Evolutionary conservation across 2,113 vertebrate genomes (phyloP).

Genomic region (Pteronura brasiliensis): DNA sequence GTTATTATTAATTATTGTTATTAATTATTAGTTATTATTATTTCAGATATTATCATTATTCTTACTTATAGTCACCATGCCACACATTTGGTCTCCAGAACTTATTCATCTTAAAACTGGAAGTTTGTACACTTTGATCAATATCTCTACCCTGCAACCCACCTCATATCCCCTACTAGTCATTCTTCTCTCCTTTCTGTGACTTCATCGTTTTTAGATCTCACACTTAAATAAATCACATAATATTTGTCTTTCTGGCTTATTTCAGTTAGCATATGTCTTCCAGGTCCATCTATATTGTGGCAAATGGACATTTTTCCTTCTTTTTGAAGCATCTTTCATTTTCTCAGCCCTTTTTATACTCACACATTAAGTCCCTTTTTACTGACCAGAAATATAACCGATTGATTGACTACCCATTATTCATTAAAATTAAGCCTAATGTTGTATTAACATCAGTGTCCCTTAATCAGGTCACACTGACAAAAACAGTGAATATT

Average conservation of each 20-base stretch:
- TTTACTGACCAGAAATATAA: neutral
- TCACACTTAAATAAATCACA: neutral
- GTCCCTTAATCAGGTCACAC: neutral
- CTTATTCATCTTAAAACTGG: neutral
- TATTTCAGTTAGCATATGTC: neutral
- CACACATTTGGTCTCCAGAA: neutral
- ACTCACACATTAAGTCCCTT: neutral
- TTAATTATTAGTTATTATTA: neutral
- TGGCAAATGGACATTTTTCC: neutral
- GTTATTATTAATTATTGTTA: neutral
- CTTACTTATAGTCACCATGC: neutral
- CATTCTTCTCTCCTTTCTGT: neutral
- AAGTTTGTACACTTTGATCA: neutral
- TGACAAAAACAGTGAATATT: neutral
- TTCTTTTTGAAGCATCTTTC: neutral
- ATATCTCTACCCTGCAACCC: accelerated
- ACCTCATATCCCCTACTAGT: neutral
- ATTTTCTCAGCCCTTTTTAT: neutral
- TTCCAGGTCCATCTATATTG: neutral
- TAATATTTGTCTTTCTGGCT: neutral
- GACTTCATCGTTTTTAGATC: neutral
- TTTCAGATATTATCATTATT: neutral
- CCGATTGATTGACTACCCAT: neutral
- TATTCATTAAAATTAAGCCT: neutral
- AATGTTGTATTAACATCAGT: neutral